Evolutionary conservation across 2,888 invertebrate species (phyloP), one percentile per base, ranked within the genome.

Genomic region (Andrena bicolor): DNA sequence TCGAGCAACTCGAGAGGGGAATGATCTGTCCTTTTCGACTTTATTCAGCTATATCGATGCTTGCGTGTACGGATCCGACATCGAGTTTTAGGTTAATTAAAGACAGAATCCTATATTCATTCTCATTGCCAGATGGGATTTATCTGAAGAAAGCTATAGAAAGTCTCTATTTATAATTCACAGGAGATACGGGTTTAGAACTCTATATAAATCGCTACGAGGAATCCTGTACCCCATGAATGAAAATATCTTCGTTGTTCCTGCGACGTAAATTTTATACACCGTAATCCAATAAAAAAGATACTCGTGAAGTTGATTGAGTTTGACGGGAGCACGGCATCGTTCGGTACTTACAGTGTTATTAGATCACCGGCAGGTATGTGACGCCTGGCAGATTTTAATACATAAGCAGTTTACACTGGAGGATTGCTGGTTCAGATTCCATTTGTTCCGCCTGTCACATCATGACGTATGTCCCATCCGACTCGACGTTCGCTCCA

Each of bases 381-480:
- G 86, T 89, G 90, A 91, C 89, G 70, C 76, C 79, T 58, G 66
- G 56, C 75, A 64, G 64, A 79, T 87, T 82, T 80, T 88, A 81
- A 90, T 90, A 90, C 79, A 89, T 91, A 92, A 92, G 92, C 92
- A 91, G 91, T 90, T 92, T 91, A 90, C 89, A 89, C 89, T 87
- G 83, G 86, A 91, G 93, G 90, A 93, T 92, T 92, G 93, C 93
- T 93, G 91, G 92, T 93, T 92, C 93, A 93, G 93, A 93, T 93
- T 94, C 93, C 92, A 94, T 94, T 93, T 93, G 93, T 93, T 93
- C 93, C 94, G 93, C 92, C 90, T 93, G 93, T 94, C 93, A 92
- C 85, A 89, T 88, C 90, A 90, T 93, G 93, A 94, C 93, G 90
- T 91, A 93, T 92, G 91, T 92, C 91, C 92, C 87, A 91, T 91